Evolutionary conservation across 2,888 invertebrate genomes (phyloP), one percentile per base, ranked within the genome.

Genomic region (Antitype chi): DNA sequence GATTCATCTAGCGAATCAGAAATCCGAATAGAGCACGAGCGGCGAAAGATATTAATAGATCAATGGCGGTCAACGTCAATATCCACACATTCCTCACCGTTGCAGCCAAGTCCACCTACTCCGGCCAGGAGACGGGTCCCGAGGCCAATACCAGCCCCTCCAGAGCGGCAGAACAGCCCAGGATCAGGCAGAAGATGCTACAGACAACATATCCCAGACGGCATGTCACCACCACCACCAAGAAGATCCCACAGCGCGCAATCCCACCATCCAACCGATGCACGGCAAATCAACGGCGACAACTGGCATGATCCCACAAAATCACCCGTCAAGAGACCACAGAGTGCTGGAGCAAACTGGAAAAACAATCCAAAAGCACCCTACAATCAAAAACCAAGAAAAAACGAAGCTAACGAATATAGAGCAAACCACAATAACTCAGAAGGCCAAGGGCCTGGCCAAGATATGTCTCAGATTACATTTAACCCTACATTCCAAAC

Each of bases 1-100:
- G 98, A 98, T 91, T 98, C 98, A 15, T 97, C 97, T 78, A 98
- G 98, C 92, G 98, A 98, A 94, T 97, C 97, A 75, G 98, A 98
- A 95, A 97, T 97, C 70, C 97, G 97, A 66, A 92, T 97, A 89
- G 98, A 98, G 91, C 97, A 97, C 70, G 98, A 98, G 76, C 97
- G 98, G 74, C 96, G 98, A 79, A 97, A 97, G 86, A 96, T 97
- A 25, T 95, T 98, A 62, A 97, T 98, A 81, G 98, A 98, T 82
- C 98, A 98, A 91, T 98, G 98, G 98, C 98, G 98, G 88, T 97
- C 98, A 55, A 97, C 98, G 6, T 98, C 98, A 80, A 94, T 97
- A 77, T 97, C 97, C 84, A 93, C 93, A 53, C 94, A 95, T 80
- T 95, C 96, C 52, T 94, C 93, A 20, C 90, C 89, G 80, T 92